A percentile compares a stretch with the other conserved stretches of the same genome.
Conservation (phyloP, 2,113 vertebrate species). For the Sterna hirundo region DNA sequence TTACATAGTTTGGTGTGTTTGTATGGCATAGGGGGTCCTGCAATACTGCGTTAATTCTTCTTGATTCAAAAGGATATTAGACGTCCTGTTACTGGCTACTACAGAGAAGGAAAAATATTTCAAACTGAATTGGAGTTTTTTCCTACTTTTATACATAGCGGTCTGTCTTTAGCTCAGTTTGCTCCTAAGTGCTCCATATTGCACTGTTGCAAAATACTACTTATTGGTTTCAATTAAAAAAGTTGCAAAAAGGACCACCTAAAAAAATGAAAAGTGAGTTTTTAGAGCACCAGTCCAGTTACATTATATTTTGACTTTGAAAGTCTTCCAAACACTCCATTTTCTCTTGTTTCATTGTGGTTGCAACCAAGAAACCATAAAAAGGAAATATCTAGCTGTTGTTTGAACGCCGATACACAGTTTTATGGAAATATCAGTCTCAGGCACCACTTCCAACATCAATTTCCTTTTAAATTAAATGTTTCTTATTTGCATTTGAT, state of each 20-base stretch:
- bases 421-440: background rate
- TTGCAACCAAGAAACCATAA: background rate
- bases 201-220: background rate
- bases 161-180: background rate
- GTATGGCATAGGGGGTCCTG: background rate
- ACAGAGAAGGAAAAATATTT: background rate
- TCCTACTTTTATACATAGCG: accelerated
- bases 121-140: background rate
- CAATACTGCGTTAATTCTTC: background rate
- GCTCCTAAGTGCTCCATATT: background rate
- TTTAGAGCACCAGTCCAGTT: background rate
- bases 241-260: background rate
- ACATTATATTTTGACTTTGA: background rate
- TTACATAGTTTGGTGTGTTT: background rate
- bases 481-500: background rate
- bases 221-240: background rate
- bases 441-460: background rate
- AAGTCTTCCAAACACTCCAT: background rate
- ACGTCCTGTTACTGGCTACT: background rate
- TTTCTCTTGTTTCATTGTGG: background rate
- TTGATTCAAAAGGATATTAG: background rate
- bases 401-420: background rate
- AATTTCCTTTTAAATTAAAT: background rate
- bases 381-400: background rate
- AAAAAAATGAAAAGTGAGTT: background rate